These are phyloP conservation scores for Heterodera carotae DNA, from an alignment of 1,140 invertebrate species.

Conservation along the genomic window DNA sequence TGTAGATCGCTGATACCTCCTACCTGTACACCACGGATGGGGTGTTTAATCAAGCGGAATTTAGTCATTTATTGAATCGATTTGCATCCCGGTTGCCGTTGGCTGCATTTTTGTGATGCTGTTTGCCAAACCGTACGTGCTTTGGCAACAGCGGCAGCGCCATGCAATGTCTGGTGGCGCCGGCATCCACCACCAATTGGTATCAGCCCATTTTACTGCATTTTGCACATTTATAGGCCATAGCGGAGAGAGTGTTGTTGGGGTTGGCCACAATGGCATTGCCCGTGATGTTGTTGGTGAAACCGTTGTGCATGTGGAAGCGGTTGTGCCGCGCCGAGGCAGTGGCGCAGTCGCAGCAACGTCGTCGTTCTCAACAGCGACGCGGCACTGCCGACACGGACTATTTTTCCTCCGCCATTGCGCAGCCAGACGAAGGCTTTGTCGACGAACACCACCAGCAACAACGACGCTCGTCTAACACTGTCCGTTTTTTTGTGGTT, in stretches of 20 bases:
- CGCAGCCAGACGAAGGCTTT: slow-evolving; percentile 22
- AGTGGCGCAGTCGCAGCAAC: background rate
- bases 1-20: no score
- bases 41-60: slow-evolving; percentile 28
- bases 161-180: slow-evolving; percentile 29
- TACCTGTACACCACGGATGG: no score
- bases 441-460: slow-evolving; percentile 23
- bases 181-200: slow-evolving; percentile 54
- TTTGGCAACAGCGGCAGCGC: slow-evolving; percentile 61
- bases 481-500: slow-evolving; percentile 23
- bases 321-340: background rate
- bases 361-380: background rate
- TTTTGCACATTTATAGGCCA: slow-evolving; percentile 52
- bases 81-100: slow-evolving; percentile 77
- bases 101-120: slow-evolving; percentile 89
- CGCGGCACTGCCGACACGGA: slow-evolving; percentile 6
- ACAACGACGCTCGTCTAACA: slow-evolving; percentile 21
- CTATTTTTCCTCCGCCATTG: background rate
- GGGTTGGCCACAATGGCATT: slow-evolving; percentile 79
- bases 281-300: slow-evolving; percentile 87
- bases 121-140: slow-evolving; percentile 79
- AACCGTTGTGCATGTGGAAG: slow-evolving; percentile 72
- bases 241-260: slow-evolving; percentile 75
- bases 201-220: slow-evolving; percentile 39
- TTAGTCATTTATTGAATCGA: slow-evolving; percentile 70